These are phyloP conservation scores for Eupeodes latifasciatus DNA, from an alignment of 2,888 invertebrate genomes.

Conservation along the genomic window DNA sequence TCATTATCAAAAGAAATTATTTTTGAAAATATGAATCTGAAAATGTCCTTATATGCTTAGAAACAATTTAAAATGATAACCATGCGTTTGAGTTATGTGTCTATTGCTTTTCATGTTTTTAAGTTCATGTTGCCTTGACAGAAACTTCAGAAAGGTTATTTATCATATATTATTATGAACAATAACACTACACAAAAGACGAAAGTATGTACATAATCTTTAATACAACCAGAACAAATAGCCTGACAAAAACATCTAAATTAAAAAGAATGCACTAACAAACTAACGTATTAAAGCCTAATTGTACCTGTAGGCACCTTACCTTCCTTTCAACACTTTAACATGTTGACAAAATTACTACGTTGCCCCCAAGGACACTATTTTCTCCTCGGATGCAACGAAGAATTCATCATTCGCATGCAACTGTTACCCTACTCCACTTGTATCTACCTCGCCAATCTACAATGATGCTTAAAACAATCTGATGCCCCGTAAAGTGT, in stretches of 20 bases:
- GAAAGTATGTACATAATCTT: neutral
- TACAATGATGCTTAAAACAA: constrained; percentile 28
- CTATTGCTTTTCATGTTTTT: neutral
- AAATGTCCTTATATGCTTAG: too few species aligned
- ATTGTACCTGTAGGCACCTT: constrained; percentile 69
- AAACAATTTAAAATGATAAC: too few species aligned
- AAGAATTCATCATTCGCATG: constrained; percentile 38
- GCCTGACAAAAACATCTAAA: constrained; percentile 39
- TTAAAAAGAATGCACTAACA: constrained; percentile 53
- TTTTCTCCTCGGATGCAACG: constrained; percentile 39
- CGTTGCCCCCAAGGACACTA: constrained; percentile 61
- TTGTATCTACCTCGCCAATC: neutral
- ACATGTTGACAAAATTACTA: constrained; percentile 49
- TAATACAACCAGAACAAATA: constrained; percentile 5
- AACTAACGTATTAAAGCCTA: constrained; percentile 55
- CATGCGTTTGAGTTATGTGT: too few species aligned
- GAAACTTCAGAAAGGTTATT: neutral
- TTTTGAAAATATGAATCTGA: too few species aligned
- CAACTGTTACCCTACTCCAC: constrained; percentile 19
- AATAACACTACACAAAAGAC: neutral
- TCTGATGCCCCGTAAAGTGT: constrained; percentile 6
- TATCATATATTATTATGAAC: neutral
- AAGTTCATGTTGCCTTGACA: neutral
- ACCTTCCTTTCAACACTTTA: constrained; percentile 61
- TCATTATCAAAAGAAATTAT: too few species aligned